Conservation (phyloP, 2,797 vertebrate species). For the Nannoperca australis region DNA sequence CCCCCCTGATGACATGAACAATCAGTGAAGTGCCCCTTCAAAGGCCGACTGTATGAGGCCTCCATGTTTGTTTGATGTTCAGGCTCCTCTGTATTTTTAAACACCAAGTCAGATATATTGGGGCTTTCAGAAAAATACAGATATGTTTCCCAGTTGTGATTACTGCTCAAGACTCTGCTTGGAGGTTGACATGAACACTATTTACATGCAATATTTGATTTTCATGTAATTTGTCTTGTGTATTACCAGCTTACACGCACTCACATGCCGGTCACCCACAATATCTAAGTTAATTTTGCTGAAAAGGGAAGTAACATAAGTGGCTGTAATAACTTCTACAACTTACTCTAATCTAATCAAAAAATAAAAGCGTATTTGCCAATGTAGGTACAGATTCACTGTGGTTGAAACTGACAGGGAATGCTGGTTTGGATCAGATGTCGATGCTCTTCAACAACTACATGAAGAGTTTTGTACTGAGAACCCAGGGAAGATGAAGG, state of each 20-base stretch:
- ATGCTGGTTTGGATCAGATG: slow-evolving; percentile 32
- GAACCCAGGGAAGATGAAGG: slow-evolving; percentile 44
- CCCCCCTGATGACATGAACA: not conserved
- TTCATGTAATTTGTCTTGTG: not conserved
- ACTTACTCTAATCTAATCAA: slow-evolving; percentile 11
- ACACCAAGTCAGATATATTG: not conserved
- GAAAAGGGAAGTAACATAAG: not conserved
- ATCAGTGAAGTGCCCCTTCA: not conserved
- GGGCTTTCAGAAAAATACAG: not conserved
- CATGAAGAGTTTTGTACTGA: slow-evolving; percentile 16
- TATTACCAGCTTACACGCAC: not conserved
- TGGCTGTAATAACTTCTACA: not conserved
- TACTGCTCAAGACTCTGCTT: no score
- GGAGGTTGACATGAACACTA: not conserved
- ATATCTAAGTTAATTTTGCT: not conserved
- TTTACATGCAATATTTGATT: not conserved
- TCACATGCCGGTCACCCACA: not conserved
- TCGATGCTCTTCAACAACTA: slow-evolving; percentile 35
- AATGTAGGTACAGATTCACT: not conserved
- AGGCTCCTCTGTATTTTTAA: not conserved
- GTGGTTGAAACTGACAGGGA: slow-evolving; percentile 22
- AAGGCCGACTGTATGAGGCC: not conserved
- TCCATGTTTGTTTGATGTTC: not conserved
- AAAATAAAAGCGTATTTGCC: not conserved
- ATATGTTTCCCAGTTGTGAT: not conserved